Evolutionary conservation across 2,888 invertebrate species (phyloP), one percentile per base, ranked within the genome.

Genomic region (Eupsilia transversa): DNA sequence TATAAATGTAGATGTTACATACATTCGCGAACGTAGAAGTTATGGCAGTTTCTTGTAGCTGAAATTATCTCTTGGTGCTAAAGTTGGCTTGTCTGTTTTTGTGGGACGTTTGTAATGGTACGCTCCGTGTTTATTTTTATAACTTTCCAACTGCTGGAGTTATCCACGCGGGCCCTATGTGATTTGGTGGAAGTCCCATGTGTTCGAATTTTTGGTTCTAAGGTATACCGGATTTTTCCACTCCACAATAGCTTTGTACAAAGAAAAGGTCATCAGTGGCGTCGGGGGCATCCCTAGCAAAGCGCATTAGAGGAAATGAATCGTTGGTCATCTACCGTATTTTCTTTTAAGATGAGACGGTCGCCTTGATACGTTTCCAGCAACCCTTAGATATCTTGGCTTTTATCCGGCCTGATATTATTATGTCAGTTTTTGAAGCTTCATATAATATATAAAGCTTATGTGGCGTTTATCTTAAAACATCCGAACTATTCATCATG

Each of bases 391-490:
- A 23, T 17, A n/a, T 30, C 9, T 52, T 23, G 7, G 6, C 7
- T 41, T 41, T 41, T 4, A 65, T 52, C 12, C n/a, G 3, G 23
- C 7, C 49, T n/a, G 52, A 52, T n/a, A 27, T 12, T 49, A 23
- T 49, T 7, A 52, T n/a, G 10, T n/a, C n/a, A 4, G 3, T 52
- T 56, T 27, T 65, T 46, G 30, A 41, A 64, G 33, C 46, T 23
- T 23, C 17, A 67, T 46, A 27, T 60, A 27, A 59, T 49, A 46
- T n/a, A n/a, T n/a, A n/a, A n/a, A n/a, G n/a, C n/a, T n/a, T n/a
- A n/a, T n/a, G n/a, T n/a, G 27, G 64, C 14, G 61, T 66, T 75
- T 54, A 57, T 68, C 59, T 71, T 52, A 68, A 72, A 75, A 72
- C 27, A 70, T 80, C 49, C 56, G 27, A 70, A 67, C 33, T 63